phyloP scores from a whole-genome alignment of 2,113 vertebrate species.

The Numida meleagris region DNA sequence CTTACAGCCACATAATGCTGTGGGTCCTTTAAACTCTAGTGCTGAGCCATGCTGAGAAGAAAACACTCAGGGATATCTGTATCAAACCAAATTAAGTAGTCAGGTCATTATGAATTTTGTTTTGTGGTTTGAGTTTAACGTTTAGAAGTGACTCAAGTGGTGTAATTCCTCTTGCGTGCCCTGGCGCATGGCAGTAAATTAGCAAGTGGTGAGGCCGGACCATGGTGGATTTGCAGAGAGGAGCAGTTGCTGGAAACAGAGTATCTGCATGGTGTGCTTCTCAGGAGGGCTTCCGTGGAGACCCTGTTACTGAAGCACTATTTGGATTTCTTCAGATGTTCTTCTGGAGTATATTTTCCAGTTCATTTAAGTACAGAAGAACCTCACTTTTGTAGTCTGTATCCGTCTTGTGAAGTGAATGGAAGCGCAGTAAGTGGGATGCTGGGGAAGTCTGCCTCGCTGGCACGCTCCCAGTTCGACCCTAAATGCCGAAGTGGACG shows the following conservation, averaged over 20 bases:
- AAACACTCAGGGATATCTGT: background rate
- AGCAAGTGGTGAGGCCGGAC: background rate
- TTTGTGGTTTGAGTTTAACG: background rate
- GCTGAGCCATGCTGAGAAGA: background rate
- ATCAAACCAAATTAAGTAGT: background rate
- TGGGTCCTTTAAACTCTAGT: background rate
- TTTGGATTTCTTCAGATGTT: background rate
- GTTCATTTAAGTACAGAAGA: background rate
- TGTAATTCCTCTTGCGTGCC: background rate
- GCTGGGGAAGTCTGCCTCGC: background rate
- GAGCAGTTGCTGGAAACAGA: background rate
- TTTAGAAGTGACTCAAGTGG: background rate
- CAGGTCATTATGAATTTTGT: background rate
- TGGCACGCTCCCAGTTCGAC: background rate
- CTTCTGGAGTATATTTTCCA: background rate
- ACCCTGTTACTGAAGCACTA: background rate
- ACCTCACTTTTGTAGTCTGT: background rate
- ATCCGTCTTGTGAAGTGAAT: background rate
- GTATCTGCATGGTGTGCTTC: background rate
- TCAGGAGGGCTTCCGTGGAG: background rate
- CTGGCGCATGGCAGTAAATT: background rate
- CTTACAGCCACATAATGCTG: background rate
- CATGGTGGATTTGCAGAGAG: background rate
- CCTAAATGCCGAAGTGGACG: background rate
- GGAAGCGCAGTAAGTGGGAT: background rate